phyloP scores from a whole-genome alignment of 2,113 vertebrate genomes.

The Eolophus roseicapilla region DNA sequence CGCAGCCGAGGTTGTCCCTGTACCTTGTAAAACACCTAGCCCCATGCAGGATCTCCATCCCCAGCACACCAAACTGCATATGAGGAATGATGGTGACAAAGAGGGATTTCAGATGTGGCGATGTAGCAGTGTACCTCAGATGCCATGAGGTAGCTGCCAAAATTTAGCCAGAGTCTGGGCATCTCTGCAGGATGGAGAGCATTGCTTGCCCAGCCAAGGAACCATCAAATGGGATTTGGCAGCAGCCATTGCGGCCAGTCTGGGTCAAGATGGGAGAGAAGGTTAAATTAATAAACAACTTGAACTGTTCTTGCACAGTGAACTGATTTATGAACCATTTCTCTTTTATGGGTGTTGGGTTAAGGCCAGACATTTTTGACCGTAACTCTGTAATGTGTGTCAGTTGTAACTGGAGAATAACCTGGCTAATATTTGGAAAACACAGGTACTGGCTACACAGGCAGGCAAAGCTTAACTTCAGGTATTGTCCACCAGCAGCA shows the following conservation, averaged over 20 bases:
- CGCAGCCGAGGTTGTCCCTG: rapidly evolving
- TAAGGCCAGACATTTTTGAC: neutral
- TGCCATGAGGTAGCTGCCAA: neutral
- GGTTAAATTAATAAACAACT: conserved; percentile 55
- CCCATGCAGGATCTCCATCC: neutral
- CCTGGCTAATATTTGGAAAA: neutral
- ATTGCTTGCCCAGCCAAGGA: neutral
- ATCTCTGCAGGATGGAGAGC: neutral
- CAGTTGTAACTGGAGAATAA: neutral
- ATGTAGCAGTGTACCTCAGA: neutral
- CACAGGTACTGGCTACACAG: neutral
- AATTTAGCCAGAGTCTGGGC: neutral
- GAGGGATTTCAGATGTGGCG: rapidly evolving
- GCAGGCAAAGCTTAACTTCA: neutral
- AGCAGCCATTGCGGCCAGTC: rapidly evolving
- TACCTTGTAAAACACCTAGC: rapidly evolving
- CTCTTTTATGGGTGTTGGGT: conserved; percentile 19
- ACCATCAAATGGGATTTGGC: neutral
- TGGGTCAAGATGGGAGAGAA: neutral
- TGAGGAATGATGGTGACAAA: rapidly evolving
- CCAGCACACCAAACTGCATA: rapidly evolving
- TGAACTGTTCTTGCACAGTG: conserved; percentile 16
- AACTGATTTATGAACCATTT: conserved; percentile 49
- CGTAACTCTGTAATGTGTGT: neutral
- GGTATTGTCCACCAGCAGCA: neutral